A percentile compares a stretch with the other conserved stretches of the same genome.
Conservation (phyloP, 2,797 vertebrate species). For the Phaenicophaeus curvirostris region DNA sequence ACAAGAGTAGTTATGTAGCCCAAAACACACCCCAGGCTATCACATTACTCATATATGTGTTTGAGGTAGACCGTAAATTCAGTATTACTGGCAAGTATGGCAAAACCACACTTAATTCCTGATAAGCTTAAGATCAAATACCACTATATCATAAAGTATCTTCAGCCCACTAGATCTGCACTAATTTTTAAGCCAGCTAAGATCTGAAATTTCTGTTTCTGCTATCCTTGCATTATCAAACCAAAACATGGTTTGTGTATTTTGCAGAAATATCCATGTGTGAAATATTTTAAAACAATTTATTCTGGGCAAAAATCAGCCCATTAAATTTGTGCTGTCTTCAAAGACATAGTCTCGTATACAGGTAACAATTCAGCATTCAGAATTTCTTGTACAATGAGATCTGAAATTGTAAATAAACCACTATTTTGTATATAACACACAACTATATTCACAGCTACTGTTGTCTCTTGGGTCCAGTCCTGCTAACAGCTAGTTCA, state of each 20-base stretch:
- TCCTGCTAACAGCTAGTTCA: not conserved
- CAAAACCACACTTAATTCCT: not conserved
- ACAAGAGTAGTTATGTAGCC: not conserved
- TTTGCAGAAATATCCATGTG: not conserved
- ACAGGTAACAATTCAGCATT: not conserved
- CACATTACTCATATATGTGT: not conserved
- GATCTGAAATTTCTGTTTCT: not conserved
- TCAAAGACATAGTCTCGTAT: not conserved
- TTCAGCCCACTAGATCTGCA: not conserved
- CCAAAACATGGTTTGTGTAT: not conserved
- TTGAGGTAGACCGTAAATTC: not conserved
- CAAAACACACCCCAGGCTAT: not conserved
- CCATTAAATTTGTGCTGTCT: not conserved
- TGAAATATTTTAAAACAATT: not conserved
- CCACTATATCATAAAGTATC: not conserved
- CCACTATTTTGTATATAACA: not conserved
- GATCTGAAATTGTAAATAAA: not conserved
- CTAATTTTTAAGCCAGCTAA: not conserved
- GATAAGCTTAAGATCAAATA: not conserved
- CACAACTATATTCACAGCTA: not conserved
- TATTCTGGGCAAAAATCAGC: not conserved
- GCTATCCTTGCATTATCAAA: not conserved
- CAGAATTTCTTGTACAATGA: not conserved
- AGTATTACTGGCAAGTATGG: not conserved
- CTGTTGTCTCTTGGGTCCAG: not conserved